phyloP scores from a whole-genome alignment of 2,113 vertebrate genomes.

The Mugil cephalus region DNA sequence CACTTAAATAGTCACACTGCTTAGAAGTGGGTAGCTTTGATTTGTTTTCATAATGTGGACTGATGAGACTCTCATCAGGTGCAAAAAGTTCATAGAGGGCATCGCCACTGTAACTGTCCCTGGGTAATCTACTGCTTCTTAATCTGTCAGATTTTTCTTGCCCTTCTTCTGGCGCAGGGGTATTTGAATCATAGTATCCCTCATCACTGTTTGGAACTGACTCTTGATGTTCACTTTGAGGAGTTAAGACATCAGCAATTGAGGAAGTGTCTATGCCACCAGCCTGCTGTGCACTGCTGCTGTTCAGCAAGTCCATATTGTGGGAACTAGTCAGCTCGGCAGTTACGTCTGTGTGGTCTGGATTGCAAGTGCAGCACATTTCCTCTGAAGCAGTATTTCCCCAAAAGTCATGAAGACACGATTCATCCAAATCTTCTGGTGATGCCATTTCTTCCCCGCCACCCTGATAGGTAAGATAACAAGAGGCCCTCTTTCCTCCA shows the following conservation, averaged over 20 bases:
- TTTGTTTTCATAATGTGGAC: constrained; percentile 87
- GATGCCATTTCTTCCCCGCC: constrained; percentile 98
- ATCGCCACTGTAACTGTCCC: constrained; percentile 97
- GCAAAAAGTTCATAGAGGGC: constrained; percentile 97
- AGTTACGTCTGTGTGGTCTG: constrained; percentile 64
- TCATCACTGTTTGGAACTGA: constrained; percentile 96
- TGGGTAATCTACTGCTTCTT: constrained; percentile 87
- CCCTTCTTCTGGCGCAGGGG: constrained; percentile 91
- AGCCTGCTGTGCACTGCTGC: constrained; percentile 72
- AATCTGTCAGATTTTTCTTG: constrained; percentile 85
- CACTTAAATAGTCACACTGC: constrained; percentile 84
- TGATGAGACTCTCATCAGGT: constrained; percentile 90
- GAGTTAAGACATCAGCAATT: constrained; percentile 86
- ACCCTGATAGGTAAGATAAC: constrained; percentile 95
- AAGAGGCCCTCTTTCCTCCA: constrained; percentile 91
- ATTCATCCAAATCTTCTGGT: constrained; percentile 88
- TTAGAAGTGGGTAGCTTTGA: constrained; percentile 79
- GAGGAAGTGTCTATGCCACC: constrained; percentile 66
- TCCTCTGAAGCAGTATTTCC: constrained; percentile 77
- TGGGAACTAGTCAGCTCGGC: constrained; percentile 70
- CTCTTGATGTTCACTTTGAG: constrained; percentile 95
- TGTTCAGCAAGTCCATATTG: constrained; percentile 71
- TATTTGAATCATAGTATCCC: constrained; percentile 96
- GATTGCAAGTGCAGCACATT: constrained; percentile 76
- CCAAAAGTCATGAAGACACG: constrained; percentile 89